Evolutionary conservation across 1,140 invertebrate genomes (phyloP), one percentile per base, ranked within the genome.

Genomic region (Idris sp.): DNA sequence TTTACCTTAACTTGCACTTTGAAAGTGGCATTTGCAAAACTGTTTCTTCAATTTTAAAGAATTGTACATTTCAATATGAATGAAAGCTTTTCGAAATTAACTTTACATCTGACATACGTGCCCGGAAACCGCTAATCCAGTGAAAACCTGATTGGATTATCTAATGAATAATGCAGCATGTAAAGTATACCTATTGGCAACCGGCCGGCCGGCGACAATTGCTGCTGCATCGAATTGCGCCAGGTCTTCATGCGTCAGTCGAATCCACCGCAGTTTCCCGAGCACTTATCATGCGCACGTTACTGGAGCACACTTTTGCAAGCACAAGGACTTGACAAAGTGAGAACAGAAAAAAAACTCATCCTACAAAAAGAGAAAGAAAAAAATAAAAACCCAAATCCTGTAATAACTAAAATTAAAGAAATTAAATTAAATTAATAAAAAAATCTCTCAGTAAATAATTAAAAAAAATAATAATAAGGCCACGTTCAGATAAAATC

Each of bases 191-290:
- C 41, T 56, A 71, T 71, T 64, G 58, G 68, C 68, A 64, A 64
- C 68, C 68, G 68, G 68, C 68, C 68, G 68, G 68, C 68, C 68
- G 68, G 68, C 68, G 58, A 62, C 67, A 56, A 62, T 72, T 13
- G 48, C 49, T 56, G 51, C 49, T 72, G 49, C 58, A 72, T 64
- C 58, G 58, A 62, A 49, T 58, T 58, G 68, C 43, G 25, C 68
- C 64, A 43, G 56, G 35, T 49, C 64, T 72, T 56, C 68, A 72
- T 72, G 58, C 68, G 68, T 72, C 68, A 72, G 51, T 56, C 41
- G 35, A 25, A 72, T 56, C 51, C 58, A 49, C 68, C 68, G 68
- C 68, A 73, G 58, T 73, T 73, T 51, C 68, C 49, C 68, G 49
- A 64, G 51, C 68, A 58, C 68, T 64, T 51, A 64, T 56, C 68